Evolutionary conservation across 1,140 invertebrate species (phyloP), one percentile per base, ranked within the genome.

Genomic region (Drosophila subobscura): DNA sequence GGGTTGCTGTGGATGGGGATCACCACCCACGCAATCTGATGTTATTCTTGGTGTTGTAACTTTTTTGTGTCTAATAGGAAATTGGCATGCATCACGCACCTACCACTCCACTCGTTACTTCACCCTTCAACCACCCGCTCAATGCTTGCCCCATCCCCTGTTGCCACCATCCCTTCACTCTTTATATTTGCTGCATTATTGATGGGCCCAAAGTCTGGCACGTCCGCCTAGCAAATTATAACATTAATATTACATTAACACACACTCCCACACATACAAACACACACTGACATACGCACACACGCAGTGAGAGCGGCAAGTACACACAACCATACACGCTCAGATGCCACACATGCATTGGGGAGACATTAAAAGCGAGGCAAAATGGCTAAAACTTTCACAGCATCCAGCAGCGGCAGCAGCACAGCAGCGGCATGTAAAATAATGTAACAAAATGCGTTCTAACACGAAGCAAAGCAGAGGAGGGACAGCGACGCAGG

Each of bases 171-270:
- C 10, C 7, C 16, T 25, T 2, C 49, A 58, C 40, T 53, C 72
- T 54, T 75, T 55, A 53, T 58, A 46, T 59, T 76, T 59, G 66
- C 66, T 85, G 81, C 83, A 85, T 85, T 81, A 85, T 85, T 77
- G 72, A 85, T 81, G 73, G 55, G 23, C 65, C 54, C 23, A 50
- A 56, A 45, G 49, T 61, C 75, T 49, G 61, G 53, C 71, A 75
- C 72, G 72, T 70, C 51, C 64, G 64, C 64, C 54, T 75, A 66
- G 60, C 61, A 86, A 86, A 86, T 86, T 86, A 88, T 81, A 88
- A 86, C 81, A 86, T 86, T 86, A 86, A 86, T 86, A 86, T 86
- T 86, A 86, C 83, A 86, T 86, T 86, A 86, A 86, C 73, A 60
- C 73, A 80, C 66, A 79, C 71, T 46, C 55, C 29, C 52, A 51